phyloP scores from a whole-genome alignment of 2,797 vertebrate species.

The Coregonus sp. region DNA sequence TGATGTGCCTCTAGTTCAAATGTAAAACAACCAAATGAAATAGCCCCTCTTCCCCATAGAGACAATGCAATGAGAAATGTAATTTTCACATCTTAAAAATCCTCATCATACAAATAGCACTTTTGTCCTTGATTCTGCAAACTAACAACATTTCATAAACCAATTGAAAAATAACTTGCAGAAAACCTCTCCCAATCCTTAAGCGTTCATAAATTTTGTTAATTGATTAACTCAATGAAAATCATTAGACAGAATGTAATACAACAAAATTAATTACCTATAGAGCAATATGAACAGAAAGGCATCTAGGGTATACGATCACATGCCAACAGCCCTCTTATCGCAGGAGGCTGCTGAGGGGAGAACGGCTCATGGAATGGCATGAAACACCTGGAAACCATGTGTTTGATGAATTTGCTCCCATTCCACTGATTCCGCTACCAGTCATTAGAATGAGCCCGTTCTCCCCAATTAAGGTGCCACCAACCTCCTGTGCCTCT shows the following conservation, averaged over 20 bases:
- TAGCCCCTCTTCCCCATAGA: conserved; percentile 34
- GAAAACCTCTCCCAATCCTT: conserved; percentile 24
- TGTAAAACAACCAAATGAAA: conserved; percentile 16
- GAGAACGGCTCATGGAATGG: conserved; percentile 8
- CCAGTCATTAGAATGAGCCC: not conserved
- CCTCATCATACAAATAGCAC: conserved; percentile 59
- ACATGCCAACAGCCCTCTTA: not conserved
- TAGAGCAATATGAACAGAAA: not conserved
- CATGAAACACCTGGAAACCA: conserved; percentile 18
- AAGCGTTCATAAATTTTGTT: conserved; percentile 41
- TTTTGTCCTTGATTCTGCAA: conserved; percentile 60
- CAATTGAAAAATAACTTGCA: conserved; percentile 38
- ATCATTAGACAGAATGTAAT: conserved; percentile 9
- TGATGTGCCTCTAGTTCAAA: conserved; percentile 43
- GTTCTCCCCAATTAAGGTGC: conserved; percentile 36
- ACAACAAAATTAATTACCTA: conserved; percentile 2
- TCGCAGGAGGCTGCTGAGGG: not conserved
- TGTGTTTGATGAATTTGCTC: not conserved
- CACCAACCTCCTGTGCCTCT: conserved; percentile 47
- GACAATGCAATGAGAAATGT: conserved; percentile 60
- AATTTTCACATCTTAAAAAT: conserved; percentile 55
- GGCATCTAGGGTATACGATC: too few relatives aligned
- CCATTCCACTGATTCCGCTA: not conserved
- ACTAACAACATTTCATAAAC: conserved; percentile 24
- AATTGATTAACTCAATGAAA: conserved; percentile 4